phyloP scores from a whole-genome alignment of 2,888 invertebrate genomes.

The Caenorhabditis imperialis region DNA sequence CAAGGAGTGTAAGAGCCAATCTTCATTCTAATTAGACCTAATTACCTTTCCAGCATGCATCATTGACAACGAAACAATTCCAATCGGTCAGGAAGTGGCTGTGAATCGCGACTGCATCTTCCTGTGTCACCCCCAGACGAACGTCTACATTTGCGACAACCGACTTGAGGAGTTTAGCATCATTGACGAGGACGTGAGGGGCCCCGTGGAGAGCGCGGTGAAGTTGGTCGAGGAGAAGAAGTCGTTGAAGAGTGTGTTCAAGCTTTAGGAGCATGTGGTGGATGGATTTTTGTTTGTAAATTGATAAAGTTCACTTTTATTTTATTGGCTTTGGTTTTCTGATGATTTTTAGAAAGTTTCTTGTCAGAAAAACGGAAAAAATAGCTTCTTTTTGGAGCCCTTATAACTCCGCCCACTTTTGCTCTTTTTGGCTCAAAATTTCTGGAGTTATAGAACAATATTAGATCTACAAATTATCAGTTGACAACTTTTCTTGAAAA shows the following conservation, averaged over 20 bases:
- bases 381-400: too few species aligned
- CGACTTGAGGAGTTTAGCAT: constrained; percentile 54
- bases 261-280: constrained; percentile 13
- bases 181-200: constrained; percentile 17
- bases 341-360: too few species aligned
- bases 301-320: too few species aligned
- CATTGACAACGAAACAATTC: constrained; percentile 42
- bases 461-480: too few species aligned
- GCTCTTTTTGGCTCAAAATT: too few species aligned
- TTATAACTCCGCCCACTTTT: too few species aligned
- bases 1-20: constrained; percentile 51
- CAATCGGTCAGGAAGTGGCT: constrained; percentile 60
- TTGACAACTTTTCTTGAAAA: too few species aligned
- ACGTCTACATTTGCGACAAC: constrained; percentile 62
- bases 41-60: constrained; percentile 51
- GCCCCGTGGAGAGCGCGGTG: constrained; percentile 13
- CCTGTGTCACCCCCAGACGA: constrained; percentile 63
- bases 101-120: constrained; percentile 61
- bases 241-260: constrained; percentile 36
- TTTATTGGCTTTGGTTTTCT: too few species aligned
- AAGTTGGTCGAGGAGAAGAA: constrained; percentile 5
- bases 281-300: constrained; percentile 9
- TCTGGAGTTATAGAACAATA: too few species aligned
- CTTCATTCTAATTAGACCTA: neutral
- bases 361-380: too few species aligned